A percentile compares a stretch with the other conserved stretches of the same genome.
These are phyloP conservation scores for Mormyrus hasselquistii DNA, from an alignment of 2,797 vertebrate species.

Conservation along the genomic window DNA sequence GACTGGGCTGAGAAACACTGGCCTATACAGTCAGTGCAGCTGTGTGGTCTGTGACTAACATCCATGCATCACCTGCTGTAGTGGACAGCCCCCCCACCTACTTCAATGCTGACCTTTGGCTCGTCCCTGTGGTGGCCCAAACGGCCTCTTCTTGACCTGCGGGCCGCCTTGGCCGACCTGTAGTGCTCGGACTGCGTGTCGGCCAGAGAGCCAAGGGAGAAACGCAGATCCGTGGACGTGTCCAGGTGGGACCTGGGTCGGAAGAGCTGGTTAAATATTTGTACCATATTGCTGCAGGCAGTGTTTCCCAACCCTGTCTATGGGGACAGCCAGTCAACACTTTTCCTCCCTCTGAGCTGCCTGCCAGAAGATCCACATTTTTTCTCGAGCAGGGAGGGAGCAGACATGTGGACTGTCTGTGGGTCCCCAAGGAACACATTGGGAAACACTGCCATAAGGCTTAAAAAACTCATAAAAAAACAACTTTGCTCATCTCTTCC, in stretches of 20 bases:
- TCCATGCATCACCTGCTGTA: background rate
- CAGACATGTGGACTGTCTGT: background rate
- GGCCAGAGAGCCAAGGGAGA: constrained; percentile 84
- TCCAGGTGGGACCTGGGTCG: constrained; percentile 80
- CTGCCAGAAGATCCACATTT: background rate
- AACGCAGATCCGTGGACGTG: constrained; percentile 80
- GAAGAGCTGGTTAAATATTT: background rate
- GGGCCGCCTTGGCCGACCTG: constrained; percentile 87
- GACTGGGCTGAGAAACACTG: background rate
- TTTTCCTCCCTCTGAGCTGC: background rate
- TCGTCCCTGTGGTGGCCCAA: constrained; percentile 77
- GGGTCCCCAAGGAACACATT: background rate
- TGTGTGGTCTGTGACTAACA: background rate
- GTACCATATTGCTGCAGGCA: background rate
- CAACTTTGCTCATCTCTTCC: background rate
- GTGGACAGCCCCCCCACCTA: too few relatives aligned
- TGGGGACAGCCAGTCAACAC: background rate
- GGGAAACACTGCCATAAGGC: background rate
- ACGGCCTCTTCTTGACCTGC: constrained; percentile 80
- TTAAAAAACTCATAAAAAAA: background rate
- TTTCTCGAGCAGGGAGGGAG: background rate
- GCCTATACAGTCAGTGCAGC: background rate
- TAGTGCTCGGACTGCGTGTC: constrained; percentile 90
- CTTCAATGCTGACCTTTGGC: constrained; percentile 67
- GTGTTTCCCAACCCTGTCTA: background rate